phyloP scores from a whole-genome alignment of 2,888 invertebrate species.

The Drosophila mimica region DNA sequence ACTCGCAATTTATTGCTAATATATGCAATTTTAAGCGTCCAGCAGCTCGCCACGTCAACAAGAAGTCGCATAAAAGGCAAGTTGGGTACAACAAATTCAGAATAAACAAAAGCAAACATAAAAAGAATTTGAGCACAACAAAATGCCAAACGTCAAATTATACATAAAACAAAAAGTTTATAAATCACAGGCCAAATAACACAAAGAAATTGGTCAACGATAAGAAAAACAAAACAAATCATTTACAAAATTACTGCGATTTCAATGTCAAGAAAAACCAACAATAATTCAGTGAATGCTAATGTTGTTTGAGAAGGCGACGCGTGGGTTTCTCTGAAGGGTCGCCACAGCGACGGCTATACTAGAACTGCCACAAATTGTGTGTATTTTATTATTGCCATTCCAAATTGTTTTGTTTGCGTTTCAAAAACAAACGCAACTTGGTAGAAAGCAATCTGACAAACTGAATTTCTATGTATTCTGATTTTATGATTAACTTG shows the following conservation, averaged over 20 bases:
- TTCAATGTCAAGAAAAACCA: slow-evolving; percentile 58
- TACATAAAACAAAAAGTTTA: slow-evolving; percentile 18
- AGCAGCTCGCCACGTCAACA: slow-evolving; percentile 63
- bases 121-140: slow-evolving; percentile 30
- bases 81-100: slow-evolving; percentile 50
- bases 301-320: slow-evolving; percentile 8
- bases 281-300: slow-evolving; percentile 35
- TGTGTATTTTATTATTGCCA: slow-evolving; percentile 58
- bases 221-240: slow-evolving; percentile 34
- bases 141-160: slow-evolving; percentile 55
- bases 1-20: slow-evolving; percentile 62
- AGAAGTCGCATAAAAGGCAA: slow-evolving; percentile 69
- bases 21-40: slow-evolving; percentile 54
- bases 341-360: slow-evolving; percentile 27
- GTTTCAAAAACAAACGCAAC: slow-evolving; percentile 39
- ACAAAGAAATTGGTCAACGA: slow-evolving; percentile 28
- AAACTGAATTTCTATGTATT: background rate
- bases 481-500: background rate
- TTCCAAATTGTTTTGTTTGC: slow-evolving; percentile 41
- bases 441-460: slow-evolving; percentile 11
- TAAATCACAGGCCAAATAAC: slow-evolving; percentile 39
- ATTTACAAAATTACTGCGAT: slow-evolving; percentile 44
- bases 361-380: slow-evolving; percentile 48
- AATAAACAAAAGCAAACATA: slow-evolving; percentile 15
- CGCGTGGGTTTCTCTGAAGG: slow-evolving; percentile 69